A percentile compares a stretch with the other conserved stretches of the same genome.
phyloP scores from a whole-genome alignment of 2,888 invertebrate species.

The Unio pictorum region DNA sequence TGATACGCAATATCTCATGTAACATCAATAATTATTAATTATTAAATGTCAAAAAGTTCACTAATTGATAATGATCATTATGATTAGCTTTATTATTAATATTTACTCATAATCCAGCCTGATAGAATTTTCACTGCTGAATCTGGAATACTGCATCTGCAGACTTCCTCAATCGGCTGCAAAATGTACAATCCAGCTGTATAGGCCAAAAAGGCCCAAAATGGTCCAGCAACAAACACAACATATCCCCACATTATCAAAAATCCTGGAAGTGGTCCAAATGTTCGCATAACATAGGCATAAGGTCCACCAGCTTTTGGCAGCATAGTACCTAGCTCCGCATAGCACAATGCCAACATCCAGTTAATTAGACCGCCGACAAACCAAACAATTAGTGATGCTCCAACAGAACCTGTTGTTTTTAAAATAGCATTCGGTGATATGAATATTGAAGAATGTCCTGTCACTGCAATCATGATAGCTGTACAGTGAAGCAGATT shows the following conservation, averaged over 20 bases:
- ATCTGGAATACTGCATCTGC: slow-evolving; percentile 49
- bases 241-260: slow-evolving; percentile 76
- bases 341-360: slow-evolving; percentile 79
- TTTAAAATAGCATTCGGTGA: slow-evolving; percentile 94
- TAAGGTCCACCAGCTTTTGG: slow-evolving; percentile 88
- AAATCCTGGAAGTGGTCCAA: slow-evolving; percentile 73
- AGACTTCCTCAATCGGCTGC: slow-evolving; percentile 50
- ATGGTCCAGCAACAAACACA: slow-evolving; percentile 66
- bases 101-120: slow-evolving; percentile 45
- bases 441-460: slow-evolving; percentile 83
- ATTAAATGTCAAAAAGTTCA: no score
- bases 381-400: slow-evolving; percentile 95
- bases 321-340: slow-evolving; percentile 85
- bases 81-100: no score
- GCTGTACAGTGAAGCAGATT: slow-evolving; percentile 54
- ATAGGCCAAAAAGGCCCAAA: slow-evolving; percentile 73
- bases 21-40: no score
- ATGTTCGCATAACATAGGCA: slow-evolving; percentile 75
- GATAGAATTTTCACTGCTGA: slow-evolving; percentile 53
- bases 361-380: slow-evolving; percentile 86
- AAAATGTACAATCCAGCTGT: slow-evolving; percentile 64
- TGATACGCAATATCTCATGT: no score
- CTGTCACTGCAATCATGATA: slow-evolving; percentile 60
- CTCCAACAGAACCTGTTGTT: slow-evolving; percentile 90
- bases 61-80: no score